phyloP scores from a whole-genome alignment of 2,888 invertebrate genomes.

The Drosophila meridionalis region DNA sequence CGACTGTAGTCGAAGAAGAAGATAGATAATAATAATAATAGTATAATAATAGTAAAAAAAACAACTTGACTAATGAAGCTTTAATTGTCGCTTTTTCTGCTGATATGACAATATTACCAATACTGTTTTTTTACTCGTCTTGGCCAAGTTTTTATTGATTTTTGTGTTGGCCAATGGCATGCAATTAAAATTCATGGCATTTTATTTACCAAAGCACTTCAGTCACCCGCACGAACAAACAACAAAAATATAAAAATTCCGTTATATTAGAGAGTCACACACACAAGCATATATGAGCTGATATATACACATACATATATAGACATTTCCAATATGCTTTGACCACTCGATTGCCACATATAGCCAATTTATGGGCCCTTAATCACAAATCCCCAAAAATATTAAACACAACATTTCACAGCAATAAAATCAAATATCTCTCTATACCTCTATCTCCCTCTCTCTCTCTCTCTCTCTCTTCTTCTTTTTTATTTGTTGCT shows the following conservation, averaged over 20 bases:
- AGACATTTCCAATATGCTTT: constrained; percentile 26
- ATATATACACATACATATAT: neutral
- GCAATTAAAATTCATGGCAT: constrained; percentile 67
- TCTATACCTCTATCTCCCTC: neutral
- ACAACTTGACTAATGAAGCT: constrained; percentile 55
- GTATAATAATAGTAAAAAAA: neutral
- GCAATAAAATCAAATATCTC: constrained; percentile 5
- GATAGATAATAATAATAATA: neutral
- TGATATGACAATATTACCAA: constrained; percentile 25
- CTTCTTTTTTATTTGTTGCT: neutral
- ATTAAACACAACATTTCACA: constrained; percentile 29
- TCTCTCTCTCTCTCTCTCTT: neutral
- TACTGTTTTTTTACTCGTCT: neutral
- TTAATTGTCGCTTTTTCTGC: constrained; percentile 54
- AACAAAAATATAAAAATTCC: neutral
- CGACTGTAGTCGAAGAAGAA: constrained; percentile 9
- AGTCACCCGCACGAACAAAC: constrained; percentile 33
- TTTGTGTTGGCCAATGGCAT: constrained; percentile 37
- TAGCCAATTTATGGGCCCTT: constrained; percentile 31
- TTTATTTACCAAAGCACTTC: constrained; percentile 47
- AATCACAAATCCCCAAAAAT: constrained; percentile 11
- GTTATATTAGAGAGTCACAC: constrained; percentile 16
- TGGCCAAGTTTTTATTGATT: constrained; percentile 25
- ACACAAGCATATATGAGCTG: neutral
- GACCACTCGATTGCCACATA: constrained; percentile 31